These are phyloP conservation scores for Agrypnia vestita DNA, from an alignment of 1,140 invertebrate genomes.

Conservation along the genomic window DNA sequence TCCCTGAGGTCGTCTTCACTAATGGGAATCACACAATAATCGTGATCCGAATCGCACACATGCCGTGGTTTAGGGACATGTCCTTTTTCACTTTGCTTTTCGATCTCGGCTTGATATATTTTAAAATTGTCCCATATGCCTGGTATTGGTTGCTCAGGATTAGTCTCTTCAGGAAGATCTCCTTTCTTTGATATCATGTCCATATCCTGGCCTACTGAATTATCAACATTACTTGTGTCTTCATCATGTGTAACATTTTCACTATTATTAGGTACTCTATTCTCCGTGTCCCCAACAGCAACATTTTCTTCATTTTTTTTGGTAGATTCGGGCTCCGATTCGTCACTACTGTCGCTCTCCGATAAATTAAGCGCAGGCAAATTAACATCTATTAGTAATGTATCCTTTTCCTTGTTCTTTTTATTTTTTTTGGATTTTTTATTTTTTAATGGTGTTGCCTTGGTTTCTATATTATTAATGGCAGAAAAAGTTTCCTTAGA, in stretches of 20 bases:
- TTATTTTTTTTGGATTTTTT: conserved; percentile 77
- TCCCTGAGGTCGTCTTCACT: conserved; percentile 60
- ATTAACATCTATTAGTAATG: conserved; percentile 75
- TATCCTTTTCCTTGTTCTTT: conserved; percentile 76
- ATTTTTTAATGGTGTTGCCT: conserved; percentile 61
- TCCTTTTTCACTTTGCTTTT: conserved; percentile 69
- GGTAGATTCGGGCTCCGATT: conserved; percentile 77
- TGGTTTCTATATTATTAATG: conserved; percentile 63
- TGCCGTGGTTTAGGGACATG: conserved; percentile 71
- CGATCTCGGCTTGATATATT: conserved; percentile 76
- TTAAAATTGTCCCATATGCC: conserved; percentile 91
- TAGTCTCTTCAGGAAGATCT: conserved; percentile 53
- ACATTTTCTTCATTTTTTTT: conserved; percentile 48
- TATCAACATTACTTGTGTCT: too few relatives aligned
- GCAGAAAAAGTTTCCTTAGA: conserved; percentile 64
- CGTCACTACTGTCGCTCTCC: conserved; percentile 85
- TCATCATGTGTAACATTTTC: conserved; percentile 4
- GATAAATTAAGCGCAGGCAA: conserved; percentile 87
- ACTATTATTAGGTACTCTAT: conserved; percentile 59
- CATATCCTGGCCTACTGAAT: background rate
- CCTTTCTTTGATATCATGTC: background rate
- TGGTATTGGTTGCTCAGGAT: conserved; percentile 69
- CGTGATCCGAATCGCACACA: conserved; percentile 78
- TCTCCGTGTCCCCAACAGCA: conserved; percentile 41
- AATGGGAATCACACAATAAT: conserved; percentile 76